Evolutionary conservation across 2,113 vertebrate species (phyloP).

Genomic region (Periophthalmus modestus): DNA sequence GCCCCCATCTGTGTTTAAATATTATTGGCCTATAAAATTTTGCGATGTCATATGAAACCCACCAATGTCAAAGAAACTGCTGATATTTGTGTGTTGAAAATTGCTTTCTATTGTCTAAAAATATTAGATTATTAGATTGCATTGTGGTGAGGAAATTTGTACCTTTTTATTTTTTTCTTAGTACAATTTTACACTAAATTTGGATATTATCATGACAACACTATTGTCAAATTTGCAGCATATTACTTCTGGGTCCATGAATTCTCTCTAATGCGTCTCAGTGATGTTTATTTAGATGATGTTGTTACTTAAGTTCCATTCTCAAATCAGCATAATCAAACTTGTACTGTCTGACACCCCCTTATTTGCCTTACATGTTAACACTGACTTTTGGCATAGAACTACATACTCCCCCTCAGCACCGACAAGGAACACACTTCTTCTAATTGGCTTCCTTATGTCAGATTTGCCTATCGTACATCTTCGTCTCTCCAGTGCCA

Average conservation of each 20-base stretch:
- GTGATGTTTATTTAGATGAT: background rate
- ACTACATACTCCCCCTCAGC: constrained; percentile 44
- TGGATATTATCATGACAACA: too few relatives aligned
- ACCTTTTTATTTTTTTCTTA: too few relatives aligned
- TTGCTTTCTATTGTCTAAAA: too few relatives aligned
- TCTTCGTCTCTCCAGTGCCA: constrained; percentile 24
- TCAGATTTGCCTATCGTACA: constrained; percentile 57
- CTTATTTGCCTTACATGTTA: background rate
- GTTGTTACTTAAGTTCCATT: background rate
- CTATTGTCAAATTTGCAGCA: background rate
- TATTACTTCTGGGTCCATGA: background rate
- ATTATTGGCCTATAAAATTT: too few relatives aligned
- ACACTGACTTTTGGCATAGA: constrained; percentile 4
- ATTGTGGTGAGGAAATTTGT: too few relatives aligned
- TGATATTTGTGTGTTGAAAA: too few relatives aligned
- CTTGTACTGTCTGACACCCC: background rate
- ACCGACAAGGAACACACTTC: constrained; percentile 26
- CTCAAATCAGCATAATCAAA: background rate
- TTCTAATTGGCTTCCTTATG: constrained; percentile 67
- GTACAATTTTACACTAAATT: too few relatives aligned
- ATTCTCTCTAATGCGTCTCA: background rate
- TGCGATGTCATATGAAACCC: too few relatives aligned
- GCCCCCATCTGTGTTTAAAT: too few relatives aligned
- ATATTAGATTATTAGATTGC: too few relatives aligned
- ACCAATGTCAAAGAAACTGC: too few relatives aligned